Evolutionary conservation across 2,888 invertebrate genomes (phyloP).

Genomic region (Sesia apiformis): DNA sequence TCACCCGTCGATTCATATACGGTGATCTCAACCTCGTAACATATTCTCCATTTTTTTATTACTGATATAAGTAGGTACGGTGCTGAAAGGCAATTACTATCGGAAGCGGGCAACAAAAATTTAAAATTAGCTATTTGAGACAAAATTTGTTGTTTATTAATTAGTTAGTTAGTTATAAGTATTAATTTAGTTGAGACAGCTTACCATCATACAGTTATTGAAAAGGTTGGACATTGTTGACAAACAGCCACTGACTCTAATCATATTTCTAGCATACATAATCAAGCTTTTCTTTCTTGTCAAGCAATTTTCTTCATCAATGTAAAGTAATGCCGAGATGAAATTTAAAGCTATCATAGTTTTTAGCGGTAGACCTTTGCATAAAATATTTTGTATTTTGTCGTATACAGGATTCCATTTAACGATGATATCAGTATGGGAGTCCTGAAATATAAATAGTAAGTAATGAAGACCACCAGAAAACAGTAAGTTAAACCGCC

Average conservation of each 20-base stretch:
- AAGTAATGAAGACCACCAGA: background rate
- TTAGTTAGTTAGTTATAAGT: too few relatives aligned
- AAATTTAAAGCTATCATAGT: conserved; percentile 38
- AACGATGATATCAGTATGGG: conserved; percentile 27
- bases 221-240: conserved; percentile 42
- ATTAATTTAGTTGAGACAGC: background rate
- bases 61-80: too few relatives aligned
- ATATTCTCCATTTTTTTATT: too few relatives aligned
- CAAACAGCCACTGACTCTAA: conserved; percentile 51
- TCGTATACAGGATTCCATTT: conserved; percentile 39
- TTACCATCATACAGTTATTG: conserved; percentile 43
- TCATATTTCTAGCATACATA: conserved; percentile 38
- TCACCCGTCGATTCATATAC: too few relatives aligned
- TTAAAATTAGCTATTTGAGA: too few relatives aligned
- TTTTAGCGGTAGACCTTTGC: conserved; percentile 26
- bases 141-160: too few relatives aligned
- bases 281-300: conserved; percentile 20
- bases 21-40: too few relatives aligned
- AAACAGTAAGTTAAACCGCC: background rate
- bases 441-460: conserved; percentile 22
- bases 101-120: too few relatives aligned
- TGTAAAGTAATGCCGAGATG: conserved; percentile 33
- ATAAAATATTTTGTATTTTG: conserved; percentile 29
- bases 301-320: conserved; percentile 14
- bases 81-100: too few relatives aligned